These are phyloP conservation scores for Agrypnus murinus DNA, from an alignment of 2,888 invertebrate genomes.

Conservation along the genomic window DNA sequence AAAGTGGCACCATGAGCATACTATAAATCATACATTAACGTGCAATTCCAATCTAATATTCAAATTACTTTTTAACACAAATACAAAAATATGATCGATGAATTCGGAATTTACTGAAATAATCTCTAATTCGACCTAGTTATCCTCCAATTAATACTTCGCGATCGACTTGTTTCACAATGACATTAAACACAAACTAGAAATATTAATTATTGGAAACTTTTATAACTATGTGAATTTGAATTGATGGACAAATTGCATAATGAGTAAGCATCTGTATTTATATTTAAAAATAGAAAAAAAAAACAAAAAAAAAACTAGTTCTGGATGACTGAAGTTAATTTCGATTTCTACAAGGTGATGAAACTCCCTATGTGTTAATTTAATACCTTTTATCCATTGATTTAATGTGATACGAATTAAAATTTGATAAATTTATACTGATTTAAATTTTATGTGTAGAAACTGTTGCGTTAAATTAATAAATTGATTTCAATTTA, in stretches of 20 bases:
- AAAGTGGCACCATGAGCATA: not conserved
- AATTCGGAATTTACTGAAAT: constrained; percentile 7
- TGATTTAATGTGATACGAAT: not conserved
- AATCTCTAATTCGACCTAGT: constrained; percentile 10
- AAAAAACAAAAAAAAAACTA: not conserved
- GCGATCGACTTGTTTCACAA: constrained; percentile 21
- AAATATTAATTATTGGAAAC: constrained; percentile 24
- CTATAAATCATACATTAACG: not conserved
- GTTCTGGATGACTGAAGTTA: constrained; percentile 7
- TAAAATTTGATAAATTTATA: constrained; percentile 12
- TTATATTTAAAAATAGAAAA: not conserved
- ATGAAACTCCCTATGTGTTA: constrained; percentile 9
- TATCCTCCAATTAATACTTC: constrained; percentile 7
- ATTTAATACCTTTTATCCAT: not conserved
- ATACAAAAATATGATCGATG: constrained; percentile 5
- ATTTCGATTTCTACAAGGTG: constrained; percentile 25
- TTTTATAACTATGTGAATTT: constrained; percentile 16
- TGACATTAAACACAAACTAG: constrained; percentile 18
- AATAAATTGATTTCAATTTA: constrained; percentile 22
- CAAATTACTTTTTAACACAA: not conserved
- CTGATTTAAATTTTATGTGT: constrained; percentile 3
- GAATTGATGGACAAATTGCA: constrained; percentile 26
- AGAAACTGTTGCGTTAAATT: constrained; percentile 8
- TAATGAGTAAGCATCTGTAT: constrained; percentile 25
- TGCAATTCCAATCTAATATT: constrained; percentile 1